Base-by-base conservation (phyloP, 2,888 invertebrate genomes). In the Maniola hyperantus region DNA sequence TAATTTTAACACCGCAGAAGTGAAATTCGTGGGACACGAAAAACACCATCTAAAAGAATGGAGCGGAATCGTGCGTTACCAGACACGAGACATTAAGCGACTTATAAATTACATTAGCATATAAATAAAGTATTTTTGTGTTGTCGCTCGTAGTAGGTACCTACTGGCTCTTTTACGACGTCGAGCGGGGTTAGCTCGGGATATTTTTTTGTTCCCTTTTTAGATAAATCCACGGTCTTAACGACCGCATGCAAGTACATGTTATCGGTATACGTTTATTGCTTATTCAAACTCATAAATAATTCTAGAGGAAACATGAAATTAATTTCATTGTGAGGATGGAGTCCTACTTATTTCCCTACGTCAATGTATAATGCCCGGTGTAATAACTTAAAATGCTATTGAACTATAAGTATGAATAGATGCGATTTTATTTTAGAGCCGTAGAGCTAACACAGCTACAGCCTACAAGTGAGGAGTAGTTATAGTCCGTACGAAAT, bases 41-140 rank as follows among this genome's bases (percentile, higher is more conserved):
- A 61, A 65, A 2, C 51, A 65, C 51, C 62, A 66, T 62, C 81
- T 84, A 82, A 85, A 88, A 88, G 86, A 89, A 88, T 88, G 87
- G 85, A 87, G 79, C 84, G 83, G 85, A 89, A 88, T 91, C 91
- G 91, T 92, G 91, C 91, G 89, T 91, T 92, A 91, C 91, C 90
- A 88, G 83, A 87, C 85, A 89, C 84, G 85, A 91, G 91, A 91
- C 91, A 91, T 91, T 92, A 91, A 91, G 87, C 91, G 88, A 91
- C 91, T 91, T 91, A 92, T 92, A 92, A 92, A 91, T 92, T 91
- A 92, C 92, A 91, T 92, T 92, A 91, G 89, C 92, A 91, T 92
- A 91, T 92, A 92, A 91, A 92, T 92, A 91, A 92, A 92, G 91
- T 90, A 92, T 91, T 90, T 91, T 89, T 63, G 51, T 89, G 91